phyloP scores from a whole-genome alignment of 2,797 vertebrate genomes.

The Lagocephalus sceleratus region DNA sequence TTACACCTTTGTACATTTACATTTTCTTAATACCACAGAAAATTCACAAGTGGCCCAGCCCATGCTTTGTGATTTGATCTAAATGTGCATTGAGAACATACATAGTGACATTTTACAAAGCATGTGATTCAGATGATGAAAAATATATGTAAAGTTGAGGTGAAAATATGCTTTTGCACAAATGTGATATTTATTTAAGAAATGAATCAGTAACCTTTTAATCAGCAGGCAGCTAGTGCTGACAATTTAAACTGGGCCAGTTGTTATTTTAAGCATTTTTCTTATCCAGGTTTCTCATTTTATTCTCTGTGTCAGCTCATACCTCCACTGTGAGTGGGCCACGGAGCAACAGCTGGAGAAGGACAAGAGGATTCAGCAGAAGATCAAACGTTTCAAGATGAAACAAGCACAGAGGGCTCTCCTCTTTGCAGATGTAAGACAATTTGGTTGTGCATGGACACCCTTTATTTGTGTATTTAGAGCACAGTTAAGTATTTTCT shows the following conservation, averaged over 20 bases:
- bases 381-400: constrained; percentile 98
- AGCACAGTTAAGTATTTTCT: constrained; percentile 2
- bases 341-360: constrained; percentile 94
- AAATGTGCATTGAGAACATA: too few relatives aligned
- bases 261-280: constrained; percentile 23
- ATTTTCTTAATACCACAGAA: too few relatives aligned
- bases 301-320: constrained; percentile 79
- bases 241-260: not conserved
- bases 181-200: too few relatives aligned
- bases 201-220: too few relatives aligned
- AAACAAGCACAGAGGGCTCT: constrained; percentile 98
- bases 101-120: too few relatives aligned
- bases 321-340: constrained; percentile 99
- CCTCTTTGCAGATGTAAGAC: constrained; percentile 96
- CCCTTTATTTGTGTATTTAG: constrained; percentile 3
- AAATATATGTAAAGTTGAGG: too few relatives aligned
- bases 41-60: too few relatives aligned
- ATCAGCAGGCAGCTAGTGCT: too few relatives aligned
- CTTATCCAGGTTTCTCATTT: constrained; percentile 15
- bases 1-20: too few relatives aligned
- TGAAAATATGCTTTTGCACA: too few relatives aligned
- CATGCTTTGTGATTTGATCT: too few relatives aligned
- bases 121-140: too few relatives aligned
- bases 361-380: constrained; percentile 99
- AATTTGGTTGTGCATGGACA: constrained; percentile 5